phyloP scores from a whole-genome alignment of 2,113 vertebrate genomes.

The Peucedramus taeniatus region DNA sequence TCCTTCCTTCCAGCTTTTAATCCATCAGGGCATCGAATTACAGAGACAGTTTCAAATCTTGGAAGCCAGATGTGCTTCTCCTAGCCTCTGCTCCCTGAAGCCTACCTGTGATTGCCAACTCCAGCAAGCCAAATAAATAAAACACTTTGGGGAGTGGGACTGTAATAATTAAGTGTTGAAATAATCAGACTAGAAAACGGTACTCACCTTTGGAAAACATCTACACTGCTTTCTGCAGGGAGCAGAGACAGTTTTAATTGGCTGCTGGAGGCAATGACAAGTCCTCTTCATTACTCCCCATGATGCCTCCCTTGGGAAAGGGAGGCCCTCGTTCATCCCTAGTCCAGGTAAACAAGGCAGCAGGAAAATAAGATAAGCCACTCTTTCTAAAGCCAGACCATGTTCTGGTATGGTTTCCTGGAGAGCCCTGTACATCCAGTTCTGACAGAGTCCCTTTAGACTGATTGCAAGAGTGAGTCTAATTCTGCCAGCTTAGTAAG shows the following conservation, averaged over 20 bases:
- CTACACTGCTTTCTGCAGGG: background rate
- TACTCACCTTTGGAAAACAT: background rate
- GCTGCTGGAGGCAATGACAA: background rate
- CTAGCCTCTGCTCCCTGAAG: background rate
- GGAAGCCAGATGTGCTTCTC: background rate
- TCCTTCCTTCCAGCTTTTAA: background rate
- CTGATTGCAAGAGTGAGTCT: background rate
- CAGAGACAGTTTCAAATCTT: background rate
- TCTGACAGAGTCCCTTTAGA: background rate
- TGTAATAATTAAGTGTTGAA: background rate
- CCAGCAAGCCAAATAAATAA: background rate
- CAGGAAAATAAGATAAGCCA: background rate
- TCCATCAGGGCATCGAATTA: background rate
- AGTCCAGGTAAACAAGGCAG: background rate
- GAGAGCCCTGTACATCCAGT: background rate
- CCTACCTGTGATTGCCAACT: background rate
- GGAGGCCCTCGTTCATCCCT: fast-evolving
- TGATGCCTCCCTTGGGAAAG: background rate
- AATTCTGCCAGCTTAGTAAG: background rate
- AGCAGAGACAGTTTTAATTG: background rate
- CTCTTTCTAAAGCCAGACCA: background rate
- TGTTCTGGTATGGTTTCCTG: background rate
- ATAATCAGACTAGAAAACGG: background rate
- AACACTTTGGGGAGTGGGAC: background rate
- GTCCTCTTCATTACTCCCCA: background rate